Percentiles rank a stretch among this genome's conserved stretches.
These are phyloP conservation scores for Nephrotoma appendiculata DNA, from an alignment of 2,888 invertebrate species.

Conservation along the genomic window DNA sequence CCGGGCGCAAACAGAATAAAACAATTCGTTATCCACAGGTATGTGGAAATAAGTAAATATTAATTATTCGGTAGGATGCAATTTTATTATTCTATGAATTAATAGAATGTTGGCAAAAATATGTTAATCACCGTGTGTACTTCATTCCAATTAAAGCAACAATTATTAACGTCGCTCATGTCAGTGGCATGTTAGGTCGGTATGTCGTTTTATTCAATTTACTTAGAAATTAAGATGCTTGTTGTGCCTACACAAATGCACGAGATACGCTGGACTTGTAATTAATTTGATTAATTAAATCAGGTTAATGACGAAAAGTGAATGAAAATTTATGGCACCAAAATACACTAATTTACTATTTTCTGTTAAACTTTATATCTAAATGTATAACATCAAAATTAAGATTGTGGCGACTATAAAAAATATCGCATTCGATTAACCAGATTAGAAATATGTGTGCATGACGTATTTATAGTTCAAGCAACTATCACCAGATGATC, in stretches of 20 bases:
- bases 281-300: neutral
- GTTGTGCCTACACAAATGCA: neutral
- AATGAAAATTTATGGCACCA: neutral
- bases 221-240: neutral
- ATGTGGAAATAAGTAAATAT: neutral
- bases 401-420: too few species aligned
- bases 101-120: neutral
- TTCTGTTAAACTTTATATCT: too few species aligned
- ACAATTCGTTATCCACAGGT: too few species aligned
- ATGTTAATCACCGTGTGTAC: neutral
- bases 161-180: too few species aligned
- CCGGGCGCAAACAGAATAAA: too few species aligned
- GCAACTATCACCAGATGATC: too few species aligned
- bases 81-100: too few species aligned
- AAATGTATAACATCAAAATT: too few species aligned
- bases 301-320: neutral
- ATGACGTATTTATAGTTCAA: too few species aligned
- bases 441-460: too few species aligned
- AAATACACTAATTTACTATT: neutral
- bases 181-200: neutral
- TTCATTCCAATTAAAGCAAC: neutral
- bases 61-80: neutral
- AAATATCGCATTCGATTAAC: too few species aligned
- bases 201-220: too few species aligned
- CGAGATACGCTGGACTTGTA: neutral